Percentiles rank a stretch among this genome's conserved stretches.
These are phyloP conservation scores for Condylura cristata DNA, from an alignment of 2,113 vertebrate genomes.

Conservation along the genomic window DNA sequence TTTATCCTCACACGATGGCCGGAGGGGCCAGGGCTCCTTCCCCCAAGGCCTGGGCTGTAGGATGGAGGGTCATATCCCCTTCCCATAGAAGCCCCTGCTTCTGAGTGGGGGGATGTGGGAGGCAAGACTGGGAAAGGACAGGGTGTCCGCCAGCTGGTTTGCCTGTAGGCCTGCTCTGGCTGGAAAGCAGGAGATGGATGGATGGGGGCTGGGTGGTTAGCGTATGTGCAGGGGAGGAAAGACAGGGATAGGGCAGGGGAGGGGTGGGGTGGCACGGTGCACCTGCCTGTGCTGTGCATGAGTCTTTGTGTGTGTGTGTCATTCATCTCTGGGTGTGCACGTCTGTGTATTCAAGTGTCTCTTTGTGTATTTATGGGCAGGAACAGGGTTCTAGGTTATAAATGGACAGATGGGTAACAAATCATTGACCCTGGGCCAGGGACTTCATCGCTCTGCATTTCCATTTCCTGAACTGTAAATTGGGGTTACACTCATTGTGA, in stretches of 20 bases:
- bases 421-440: background rate
- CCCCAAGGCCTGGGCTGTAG: background rate
- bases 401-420: background rate
- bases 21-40: background rate
- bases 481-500: background rate
- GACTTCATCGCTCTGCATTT: background rate
- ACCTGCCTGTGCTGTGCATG: rapidly evolving
- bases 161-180: rapidly evolving
- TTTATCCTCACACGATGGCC: background rate
- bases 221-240: background rate
- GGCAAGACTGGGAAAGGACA: background rate
- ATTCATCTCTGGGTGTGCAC: no score
- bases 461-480: background rate
- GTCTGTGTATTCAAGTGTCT: background rate
- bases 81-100: no score
- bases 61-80: background rate
- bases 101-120: background rate
- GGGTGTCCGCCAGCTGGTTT: background rate
- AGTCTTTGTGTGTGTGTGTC: background rate
- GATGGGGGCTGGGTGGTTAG: background rate
- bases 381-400: background rate
- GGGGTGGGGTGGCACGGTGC: background rate
- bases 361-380: rapidly evolving
- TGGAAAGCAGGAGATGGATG: background rate
- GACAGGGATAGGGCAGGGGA: background rate